phyloP scores from a whole-genome alignment of 2,797 vertebrate genomes.

The Xenopus petersii region DNA sequence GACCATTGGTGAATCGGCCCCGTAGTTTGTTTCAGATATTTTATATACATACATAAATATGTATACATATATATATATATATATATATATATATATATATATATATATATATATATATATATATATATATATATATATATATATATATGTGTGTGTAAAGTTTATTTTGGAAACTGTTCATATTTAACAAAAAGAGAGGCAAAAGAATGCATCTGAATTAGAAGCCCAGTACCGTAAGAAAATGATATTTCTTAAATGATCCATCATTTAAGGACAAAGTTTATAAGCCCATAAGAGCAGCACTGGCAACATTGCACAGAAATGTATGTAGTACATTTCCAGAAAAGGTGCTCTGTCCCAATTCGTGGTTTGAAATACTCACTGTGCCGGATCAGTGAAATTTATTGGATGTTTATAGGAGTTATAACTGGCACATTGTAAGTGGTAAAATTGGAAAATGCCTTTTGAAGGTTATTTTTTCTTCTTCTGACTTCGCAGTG shows the following conservation, averaged over 20 bases:
- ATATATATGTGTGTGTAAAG: too few species aligned
- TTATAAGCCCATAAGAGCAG: constrained; percentile 19
- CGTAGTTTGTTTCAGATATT: too few species aligned
- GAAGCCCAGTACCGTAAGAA: too few species aligned
- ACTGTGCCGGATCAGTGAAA: constrained; percentile 12
- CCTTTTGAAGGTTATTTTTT: constrained; percentile 22
- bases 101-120: too few species aligned
- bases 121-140: too few species aligned
- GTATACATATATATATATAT: too few species aligned
- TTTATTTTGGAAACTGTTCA: too few species aligned
- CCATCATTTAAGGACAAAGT: constrained; percentile 12
- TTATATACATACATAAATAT: too few species aligned
- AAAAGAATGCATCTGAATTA: too few species aligned
- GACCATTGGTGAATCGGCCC: too few species aligned
- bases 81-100: too few species aligned
- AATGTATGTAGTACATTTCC: constrained; percentile 12
- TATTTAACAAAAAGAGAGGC: too few species aligned
- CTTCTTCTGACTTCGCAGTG: neutral
- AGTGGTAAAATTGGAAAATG: constrained; percentile 40
- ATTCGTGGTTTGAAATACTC: constrained; percentile 26
- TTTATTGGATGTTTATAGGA: constrained; percentile 42
- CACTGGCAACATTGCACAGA: neutral
- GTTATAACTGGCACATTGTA: constrained; percentile 29
- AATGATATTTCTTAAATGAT: neutral
- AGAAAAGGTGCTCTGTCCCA: neutral